phyloP scores from a whole-genome alignment of 2,888 invertebrate species.

The Nycteola revayana region DNA sequence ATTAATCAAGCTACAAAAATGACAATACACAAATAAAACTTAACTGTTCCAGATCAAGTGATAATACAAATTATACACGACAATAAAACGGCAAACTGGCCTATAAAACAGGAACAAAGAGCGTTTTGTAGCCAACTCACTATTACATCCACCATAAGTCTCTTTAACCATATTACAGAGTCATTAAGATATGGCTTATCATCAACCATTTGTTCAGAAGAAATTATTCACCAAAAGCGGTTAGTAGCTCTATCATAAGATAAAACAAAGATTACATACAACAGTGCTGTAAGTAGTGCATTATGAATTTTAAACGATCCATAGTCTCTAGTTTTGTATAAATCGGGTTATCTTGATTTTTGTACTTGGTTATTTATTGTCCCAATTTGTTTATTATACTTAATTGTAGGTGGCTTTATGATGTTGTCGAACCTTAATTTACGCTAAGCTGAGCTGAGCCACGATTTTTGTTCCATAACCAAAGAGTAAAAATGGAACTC shows the following conservation, averaged over 20 bases:
- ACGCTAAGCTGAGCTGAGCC: no score
- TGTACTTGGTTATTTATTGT: conserved; percentile 41
- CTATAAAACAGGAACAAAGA: conserved; percentile 49
- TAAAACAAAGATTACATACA: conserved; percentile 63
- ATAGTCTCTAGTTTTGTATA: conserved; percentile 47
- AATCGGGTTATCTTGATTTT: conserved; percentile 64
- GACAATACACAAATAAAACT: conserved; percentile 13
- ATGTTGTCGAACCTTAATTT: conserved; percentile 31
- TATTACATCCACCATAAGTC: conserved; percentile 54
- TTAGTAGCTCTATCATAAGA: conserved; percentile 50
- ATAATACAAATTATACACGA: conserved; percentile 49
- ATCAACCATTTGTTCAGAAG: conserved; percentile 50
- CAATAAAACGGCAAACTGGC: conserved; percentile 52
- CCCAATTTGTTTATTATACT: conserved; percentile 30
- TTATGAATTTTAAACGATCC: conserved; percentile 61
- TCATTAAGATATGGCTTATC: conserved; percentile 69
- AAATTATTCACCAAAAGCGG: conserved; percentile 59
- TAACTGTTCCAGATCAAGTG: conserved; percentile 30
- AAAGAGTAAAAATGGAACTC: no score
- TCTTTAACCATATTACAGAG: conserved; percentile 49
- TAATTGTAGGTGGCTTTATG: conserved; percentile 32
- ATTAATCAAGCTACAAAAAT: no score
- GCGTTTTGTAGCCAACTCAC: conserved; percentile 55
- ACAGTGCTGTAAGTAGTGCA: conserved; percentile 60
- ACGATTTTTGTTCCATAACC: no score